These are phyloP conservation scores for Ditula angustiorana DNA, from an alignment of 2,888 invertebrate species.

Conservation along the genomic window DNA sequence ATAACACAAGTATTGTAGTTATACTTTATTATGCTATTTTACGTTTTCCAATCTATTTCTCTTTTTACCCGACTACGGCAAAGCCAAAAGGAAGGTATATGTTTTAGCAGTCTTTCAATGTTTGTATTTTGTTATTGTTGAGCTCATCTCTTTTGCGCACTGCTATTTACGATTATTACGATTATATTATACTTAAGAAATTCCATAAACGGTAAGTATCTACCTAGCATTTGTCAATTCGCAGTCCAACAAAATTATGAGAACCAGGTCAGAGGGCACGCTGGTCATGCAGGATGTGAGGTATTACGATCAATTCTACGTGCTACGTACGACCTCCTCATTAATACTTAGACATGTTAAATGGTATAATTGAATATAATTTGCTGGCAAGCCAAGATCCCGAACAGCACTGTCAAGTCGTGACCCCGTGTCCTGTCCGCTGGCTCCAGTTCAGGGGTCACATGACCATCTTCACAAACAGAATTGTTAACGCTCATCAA, in stretches of 20 bases:
- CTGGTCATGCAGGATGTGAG: slow-evolving; percentile 22
- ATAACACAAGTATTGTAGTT: too few species aligned
- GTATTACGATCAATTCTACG: slow-evolving; percentile 5
- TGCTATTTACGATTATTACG: too few species aligned
- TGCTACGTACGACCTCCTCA: slow-evolving; percentile 8
- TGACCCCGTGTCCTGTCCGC: slow-evolving; percentile 60
- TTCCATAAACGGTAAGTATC: too few species aligned
- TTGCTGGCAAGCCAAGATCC: slow-evolving; percentile 8
- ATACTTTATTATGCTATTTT: too few species aligned
- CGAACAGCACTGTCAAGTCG: slow-evolving; percentile 47
- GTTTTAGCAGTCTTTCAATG: too few species aligned
- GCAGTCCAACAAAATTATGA: background rate
- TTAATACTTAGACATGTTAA: slow-evolving; percentile 16
- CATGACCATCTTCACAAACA: slow-evolving; percentile 70
- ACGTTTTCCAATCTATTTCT: too few species aligned
- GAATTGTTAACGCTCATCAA: slow-evolving; percentile 49
- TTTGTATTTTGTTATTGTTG: too few species aligned
- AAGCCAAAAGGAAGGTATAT: too few species aligned
- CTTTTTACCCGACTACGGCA: too few species aligned
- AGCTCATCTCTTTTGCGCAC: too few species aligned
- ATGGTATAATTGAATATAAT: slow-evolving; percentile 17
- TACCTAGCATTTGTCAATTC: too few species aligned
- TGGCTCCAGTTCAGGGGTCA: slow-evolving; percentile 55
- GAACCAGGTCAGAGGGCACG: slow-evolving; percentile 23
- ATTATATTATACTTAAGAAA: too few species aligned